Conservation (phyloP, 2,113 vertebrate species). For the Cyphomyrus discorhynchus region DNA sequence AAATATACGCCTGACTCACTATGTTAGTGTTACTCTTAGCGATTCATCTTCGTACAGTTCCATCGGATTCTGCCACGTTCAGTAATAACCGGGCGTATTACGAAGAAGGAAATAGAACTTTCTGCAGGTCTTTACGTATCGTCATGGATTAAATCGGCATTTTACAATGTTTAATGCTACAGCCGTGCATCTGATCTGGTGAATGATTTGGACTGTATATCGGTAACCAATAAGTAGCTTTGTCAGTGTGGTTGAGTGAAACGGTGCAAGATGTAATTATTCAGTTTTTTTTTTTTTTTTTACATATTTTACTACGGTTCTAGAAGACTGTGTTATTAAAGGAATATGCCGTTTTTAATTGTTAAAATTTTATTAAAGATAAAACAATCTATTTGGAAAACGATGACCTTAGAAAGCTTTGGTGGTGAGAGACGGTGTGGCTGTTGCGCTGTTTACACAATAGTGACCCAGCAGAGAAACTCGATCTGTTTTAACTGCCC, state of each 20-base stretch:
- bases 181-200: not conserved
- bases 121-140: not conserved
- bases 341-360: constrained; percentile 32
- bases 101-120: not conserved
- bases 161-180: not conserved
- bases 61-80: not conserved
- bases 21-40: not conserved
- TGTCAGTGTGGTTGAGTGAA: not conserved
- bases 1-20: not conserved
- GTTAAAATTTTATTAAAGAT: constrained; percentile 25
- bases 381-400: constrained; percentile 22
- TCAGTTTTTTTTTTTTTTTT: not conserved
- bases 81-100: not conserved
- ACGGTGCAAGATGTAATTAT: constrained; percentile 32
- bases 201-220: not conserved
- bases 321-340: constrained; percentile 25
- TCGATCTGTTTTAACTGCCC: constrained; percentile 50
- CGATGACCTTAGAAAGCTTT: constrained; percentile 36
- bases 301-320: not conserved
- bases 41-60: not conserved
- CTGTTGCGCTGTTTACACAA: constrained; percentile 53
- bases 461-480: constrained; percentile 43
- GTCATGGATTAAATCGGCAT: not conserved
- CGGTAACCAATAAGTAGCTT: not conserved
- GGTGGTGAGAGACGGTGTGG: constrained; percentile 39